These are phyloP conservation scores for Cartodere bifasciata DNA, from an alignment of 2,888 invertebrate species.

Conservation along the genomic window DNA sequence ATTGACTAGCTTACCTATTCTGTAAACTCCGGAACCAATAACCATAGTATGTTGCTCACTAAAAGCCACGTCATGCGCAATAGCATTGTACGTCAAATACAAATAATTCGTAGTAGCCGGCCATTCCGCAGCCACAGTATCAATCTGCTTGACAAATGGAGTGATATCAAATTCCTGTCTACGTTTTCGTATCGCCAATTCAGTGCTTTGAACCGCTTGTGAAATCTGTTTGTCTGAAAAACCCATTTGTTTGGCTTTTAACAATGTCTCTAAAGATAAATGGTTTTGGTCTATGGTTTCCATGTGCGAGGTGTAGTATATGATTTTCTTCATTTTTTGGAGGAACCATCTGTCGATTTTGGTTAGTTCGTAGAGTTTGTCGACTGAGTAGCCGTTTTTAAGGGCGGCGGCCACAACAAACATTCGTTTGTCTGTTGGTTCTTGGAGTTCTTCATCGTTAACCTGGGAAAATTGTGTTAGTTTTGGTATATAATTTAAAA, in stretches of 20 bases:
- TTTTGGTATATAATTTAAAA: too few species aligned
- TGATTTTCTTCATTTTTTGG: constrained; percentile 86
- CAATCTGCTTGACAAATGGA: constrained; percentile 93
- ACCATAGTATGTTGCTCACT: constrained; percentile 75
- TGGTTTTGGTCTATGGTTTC: constrained; percentile 51
- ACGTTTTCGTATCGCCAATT: constrained; percentile 65
- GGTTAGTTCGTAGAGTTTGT: constrained; percentile 80
- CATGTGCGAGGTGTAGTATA: constrained; percentile 54
- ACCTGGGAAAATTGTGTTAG: too few species aligned
- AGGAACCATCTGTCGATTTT: constrained; percentile 97
- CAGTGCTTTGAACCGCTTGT: constrained; percentile 71
- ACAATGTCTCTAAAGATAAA: constrained; percentile 49
- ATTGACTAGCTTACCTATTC: too few species aligned
- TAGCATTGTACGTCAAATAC: constrained; percentile 93
- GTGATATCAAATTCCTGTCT: constrained; percentile 63
- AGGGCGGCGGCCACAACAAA: constrained; percentile 93
- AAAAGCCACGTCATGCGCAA: constrained; percentile 68
- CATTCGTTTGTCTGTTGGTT: constrained; percentile 95
- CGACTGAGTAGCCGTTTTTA: constrained; percentile 65
- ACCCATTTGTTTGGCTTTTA: constrained; percentile 82
- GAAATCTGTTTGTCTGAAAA: constrained; percentile 98
- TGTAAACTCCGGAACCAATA: constrained; percentile 89
- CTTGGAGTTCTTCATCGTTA: constrained; percentile 74
- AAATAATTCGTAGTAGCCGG: constrained; percentile 97
- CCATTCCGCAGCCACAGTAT: constrained; percentile 99